A percentile compares a stretch with the other conserved stretches of the same genome.
Evolutionary conservation across 2,888 invertebrate species (phyloP).

Genomic region (Diloba caeruleocephala): DNA sequence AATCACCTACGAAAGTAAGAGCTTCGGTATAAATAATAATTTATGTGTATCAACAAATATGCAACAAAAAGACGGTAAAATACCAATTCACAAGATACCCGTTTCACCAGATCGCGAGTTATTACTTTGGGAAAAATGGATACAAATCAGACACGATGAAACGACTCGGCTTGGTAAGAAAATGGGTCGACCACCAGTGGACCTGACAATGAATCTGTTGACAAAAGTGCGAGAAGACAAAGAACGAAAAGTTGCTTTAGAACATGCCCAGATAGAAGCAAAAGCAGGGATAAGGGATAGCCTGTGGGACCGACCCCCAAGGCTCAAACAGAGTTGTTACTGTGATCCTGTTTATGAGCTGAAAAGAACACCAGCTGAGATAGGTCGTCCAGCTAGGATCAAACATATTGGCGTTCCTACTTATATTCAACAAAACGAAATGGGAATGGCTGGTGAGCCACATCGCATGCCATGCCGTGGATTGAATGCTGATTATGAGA

Average conservation of each 20-base stretch:
- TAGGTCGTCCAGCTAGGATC: conserved; percentile 69
- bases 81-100: conserved; percentile 14
- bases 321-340: conserved; percentile 71
- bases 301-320: conserved; percentile 72
- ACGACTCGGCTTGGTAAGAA: conserved; percentile 61
- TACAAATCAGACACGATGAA: conserved; percentile 76
- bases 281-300: conserved; percentile 67
- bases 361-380: conserved; percentile 72
- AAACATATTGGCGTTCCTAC: conserved; percentile 77
- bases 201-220: conserved; percentile 77
- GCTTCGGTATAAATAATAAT: neutral
- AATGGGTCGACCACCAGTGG: conserved; percentile 66
- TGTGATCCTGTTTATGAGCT: conserved; percentile 76
- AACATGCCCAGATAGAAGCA: conserved; percentile 73
- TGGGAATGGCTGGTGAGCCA: conserved; percentile 67
- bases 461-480: conserved; percentile 59
- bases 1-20: neutral
- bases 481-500: conserved; percentile 67
- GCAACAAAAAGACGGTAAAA: conserved; percentile 16
- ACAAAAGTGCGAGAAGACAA: conserved; percentile 71
- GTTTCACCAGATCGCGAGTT: conserved; percentile 72
- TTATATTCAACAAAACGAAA: conserved; percentile 72
- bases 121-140: conserved; percentile 81
- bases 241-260: conserved; percentile 74
- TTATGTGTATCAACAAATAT: conserved; percentile 18